These are phyloP conservation scores for Coptotermes formosanus DNA, from an alignment of 1,140 invertebrate species.

Conservation along the genomic window DNA sequence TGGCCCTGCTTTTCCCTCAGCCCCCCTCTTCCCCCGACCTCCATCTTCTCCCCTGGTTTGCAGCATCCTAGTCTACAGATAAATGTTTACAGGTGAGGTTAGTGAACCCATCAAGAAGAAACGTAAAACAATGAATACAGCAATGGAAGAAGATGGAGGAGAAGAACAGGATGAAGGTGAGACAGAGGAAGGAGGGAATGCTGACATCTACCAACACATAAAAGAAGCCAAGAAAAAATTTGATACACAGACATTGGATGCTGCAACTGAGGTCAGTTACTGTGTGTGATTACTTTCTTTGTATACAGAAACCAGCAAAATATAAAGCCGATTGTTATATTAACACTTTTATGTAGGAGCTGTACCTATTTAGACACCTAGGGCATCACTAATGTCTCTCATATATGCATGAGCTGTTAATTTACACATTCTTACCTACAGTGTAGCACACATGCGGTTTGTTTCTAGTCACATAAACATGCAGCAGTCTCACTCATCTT, in stretches of 20 bases:
- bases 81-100: conserved; percentile 27
- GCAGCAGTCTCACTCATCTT: too few relatives aligned
- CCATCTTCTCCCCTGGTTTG: too few relatives aligned
- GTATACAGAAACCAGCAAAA: not conserved
- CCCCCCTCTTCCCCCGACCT: too few relatives aligned
- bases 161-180: conserved; percentile 50
- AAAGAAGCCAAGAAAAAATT: conserved; percentile 66
- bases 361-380: too few relatives aligned
- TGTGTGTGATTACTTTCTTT: conserved; percentile 23
- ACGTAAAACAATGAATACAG: conserved; percentile 57
- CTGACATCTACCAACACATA: conserved; percentile 79
- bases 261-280: conserved; percentile 50
- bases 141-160: conserved; percentile 47
- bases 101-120: conserved; percentile 62
- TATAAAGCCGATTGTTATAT: too few relatives aligned
- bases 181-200: conserved; percentile 51
- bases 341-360: too few relatives aligned
- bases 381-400: too few relatives aligned
- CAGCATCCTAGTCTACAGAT: not conserved
- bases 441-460: too few relatives aligned
- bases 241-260: conserved; percentile 57
- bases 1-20: too few relatives aligned
- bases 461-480: too few relatives aligned
- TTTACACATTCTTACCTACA: too few relatives aligned
- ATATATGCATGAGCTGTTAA: too few relatives aligned